Evolutionary conservation across 2,113 vertebrate genomes (phyloP), one percentile per base, ranked within the genome.

Genomic region (Podiceps cristatus): DNA sequence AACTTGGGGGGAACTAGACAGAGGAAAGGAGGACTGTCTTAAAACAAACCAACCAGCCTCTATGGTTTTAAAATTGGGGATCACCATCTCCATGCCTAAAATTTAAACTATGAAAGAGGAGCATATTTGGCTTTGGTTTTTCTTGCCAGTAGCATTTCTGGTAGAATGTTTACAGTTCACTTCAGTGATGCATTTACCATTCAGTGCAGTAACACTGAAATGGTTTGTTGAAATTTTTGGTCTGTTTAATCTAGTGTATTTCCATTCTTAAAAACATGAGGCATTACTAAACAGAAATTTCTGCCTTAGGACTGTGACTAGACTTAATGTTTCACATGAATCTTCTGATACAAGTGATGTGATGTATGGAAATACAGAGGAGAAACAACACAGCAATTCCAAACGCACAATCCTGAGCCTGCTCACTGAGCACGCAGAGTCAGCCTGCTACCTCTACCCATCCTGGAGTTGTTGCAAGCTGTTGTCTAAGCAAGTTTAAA

Each of bases 71-170:
- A 73, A 82, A 4, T 2, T 27, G 16, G 25, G 14, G 35, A 68
- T 78, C 18, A 25, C n/a, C 28, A 82, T 78, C 18, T 77, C 11
- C 8, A 8, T 56, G 23, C 27, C n/a, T 49, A 80, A 85, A 53
- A 37, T 64, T 24, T 71, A 22, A 37, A 44, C n/a, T 50, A 27
- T 76, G n/a, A 60, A 66, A 60, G 50, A 76, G 31, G 53, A 37
- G 25, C 37, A n/a, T 35, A 33, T 23, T 55, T 85, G 18, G 15
- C 4, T 83, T 83, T 69, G 1, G 7, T 78, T 82, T 90, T 9
- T 22, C 18, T 66, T 88, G 84, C 28, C 19, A 0, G 0, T 31
- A 28, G 15, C 3, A n/a, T n/a, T n/a, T n/a, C n/a, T n/a, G n/a
- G n/a, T n/a, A n/a, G n/a, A n/a, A n/a, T n/a, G n/a, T n/a, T n/a